Evolutionary conservation across 64 coral and sea anemone species (phyloP).

Genomic region (Stylophora pistillata): DNA sequence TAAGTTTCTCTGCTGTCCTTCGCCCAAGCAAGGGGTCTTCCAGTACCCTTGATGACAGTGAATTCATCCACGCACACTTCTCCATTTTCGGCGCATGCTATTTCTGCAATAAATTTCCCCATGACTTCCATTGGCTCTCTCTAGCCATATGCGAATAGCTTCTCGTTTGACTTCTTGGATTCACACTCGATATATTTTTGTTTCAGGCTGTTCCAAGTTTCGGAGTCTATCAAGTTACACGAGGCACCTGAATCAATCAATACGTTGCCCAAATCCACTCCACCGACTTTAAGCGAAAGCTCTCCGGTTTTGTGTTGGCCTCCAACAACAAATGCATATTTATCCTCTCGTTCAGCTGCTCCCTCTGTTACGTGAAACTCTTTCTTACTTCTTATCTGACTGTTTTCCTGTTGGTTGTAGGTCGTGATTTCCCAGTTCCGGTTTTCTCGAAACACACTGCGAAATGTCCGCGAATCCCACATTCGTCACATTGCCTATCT

Average conservation of each 20-base stretch:
- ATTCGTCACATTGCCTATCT: neutral
- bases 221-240: conserved; percentile 47
- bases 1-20: conserved; percentile 10
- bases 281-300: conserved; percentile 28
- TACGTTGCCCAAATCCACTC: conserved; percentile 17
- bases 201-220: conserved; percentile 38
- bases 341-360: neutral
- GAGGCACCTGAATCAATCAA: conserved; percentile 63
- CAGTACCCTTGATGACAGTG: neutral
- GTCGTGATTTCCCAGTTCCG: neutral
- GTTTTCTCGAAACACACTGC: conserved; percentile 14
- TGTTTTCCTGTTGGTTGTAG: neutral
- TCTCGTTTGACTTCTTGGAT: too few relatives aligned
- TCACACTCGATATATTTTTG: too few relatives aligned
- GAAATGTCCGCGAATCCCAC: conserved; percentile 10
- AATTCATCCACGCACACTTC: conserved; percentile 2
- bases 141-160: too few relatives aligned
- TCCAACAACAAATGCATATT: conserved; percentile 58
- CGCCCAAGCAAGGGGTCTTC: neutral
- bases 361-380: conserved; percentile 20
- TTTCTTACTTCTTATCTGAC: neutral
- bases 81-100: neutral
- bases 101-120: conserved; percentile 6
- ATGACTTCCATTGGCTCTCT: neutral
- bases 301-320: conserved; percentile 1